Conservation (phyloP, 2,888 invertebrate genomes). For the Allolobophora icterica region DNA sequence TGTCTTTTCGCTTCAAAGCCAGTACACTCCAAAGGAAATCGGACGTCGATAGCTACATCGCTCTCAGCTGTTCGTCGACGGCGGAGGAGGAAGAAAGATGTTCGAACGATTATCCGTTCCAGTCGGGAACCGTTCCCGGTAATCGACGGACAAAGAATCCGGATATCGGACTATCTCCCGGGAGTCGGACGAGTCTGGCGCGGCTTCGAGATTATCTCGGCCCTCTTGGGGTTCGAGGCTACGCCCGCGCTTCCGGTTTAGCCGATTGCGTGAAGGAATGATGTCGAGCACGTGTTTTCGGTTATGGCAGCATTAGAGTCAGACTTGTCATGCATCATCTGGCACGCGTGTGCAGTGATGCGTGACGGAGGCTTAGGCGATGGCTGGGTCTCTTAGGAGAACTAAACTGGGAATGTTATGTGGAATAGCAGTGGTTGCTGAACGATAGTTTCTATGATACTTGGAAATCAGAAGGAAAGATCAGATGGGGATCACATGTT, state of each 20-base stretch:
- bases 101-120: not conserved
- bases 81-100: not conserved
- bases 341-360: not conserved
- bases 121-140: not conserved
- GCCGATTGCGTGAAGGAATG: not conserved
- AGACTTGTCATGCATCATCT: not conserved
- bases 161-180: not conserved
- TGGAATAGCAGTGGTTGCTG: not conserved
- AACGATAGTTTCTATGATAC: no score
- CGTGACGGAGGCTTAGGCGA: not conserved
- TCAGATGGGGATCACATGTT: not conserved
- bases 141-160: not conserved
- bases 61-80: no score
- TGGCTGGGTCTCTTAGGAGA: not conserved
- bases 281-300: not conserved
- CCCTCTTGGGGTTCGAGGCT: not conserved
- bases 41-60: no score
- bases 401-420: not conserved
- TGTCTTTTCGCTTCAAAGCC: not conserved
- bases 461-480: not conserved
- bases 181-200: not conserved
- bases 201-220: not conserved
- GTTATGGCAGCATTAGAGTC: not conserved
- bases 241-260: not conserved
- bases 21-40: no score